These are phyloP conservation scores for Ostrea edulis DNA, from an alignment of 1,140 invertebrate species.

Conservation along the genomic window DNA sequence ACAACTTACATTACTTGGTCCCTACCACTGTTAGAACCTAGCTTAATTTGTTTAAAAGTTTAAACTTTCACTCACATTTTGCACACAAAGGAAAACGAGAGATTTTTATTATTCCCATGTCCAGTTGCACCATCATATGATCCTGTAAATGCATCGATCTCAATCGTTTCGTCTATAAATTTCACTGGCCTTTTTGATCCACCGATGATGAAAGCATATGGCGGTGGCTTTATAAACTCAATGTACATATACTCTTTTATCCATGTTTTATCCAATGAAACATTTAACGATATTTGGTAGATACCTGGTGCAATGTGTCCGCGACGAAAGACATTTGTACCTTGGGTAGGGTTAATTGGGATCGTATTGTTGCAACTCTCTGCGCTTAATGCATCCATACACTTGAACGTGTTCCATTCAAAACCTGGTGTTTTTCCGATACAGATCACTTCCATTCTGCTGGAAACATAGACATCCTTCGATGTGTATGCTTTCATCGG, in stretches of 20 bases:
- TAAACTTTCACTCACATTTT: conserved; percentile 37
- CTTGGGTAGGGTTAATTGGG: background rate
- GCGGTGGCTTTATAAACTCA: conserved; percentile 42
- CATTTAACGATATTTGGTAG: conserved; percentile 46
- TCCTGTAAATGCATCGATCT: conserved; percentile 43
- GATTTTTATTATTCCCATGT: conserved; percentile 44
- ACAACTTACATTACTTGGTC: too few species aligned
- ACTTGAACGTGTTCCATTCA: conserved; percentile 40
- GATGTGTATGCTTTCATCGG: conserved; percentile 57
- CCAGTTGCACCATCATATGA: conserved; percentile 49
- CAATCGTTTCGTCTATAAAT: background rate
- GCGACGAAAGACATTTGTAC: conserved; percentile 27
- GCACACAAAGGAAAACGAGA: conserved; percentile 39
- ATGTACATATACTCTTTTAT: conserved; percentile 46
- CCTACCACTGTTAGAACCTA: too few species aligned
- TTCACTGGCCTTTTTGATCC: conserved; percentile 40
- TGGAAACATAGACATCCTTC: conserved; percentile 43
- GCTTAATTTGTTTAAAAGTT: too few species aligned
- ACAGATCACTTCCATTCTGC: conserved; percentile 52
- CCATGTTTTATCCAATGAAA: conserved; percentile 50
- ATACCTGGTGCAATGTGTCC: conserved; percentile 39
- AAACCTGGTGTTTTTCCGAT: conserved; percentile 22
- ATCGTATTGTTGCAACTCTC: background rate
- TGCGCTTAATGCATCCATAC: background rate
- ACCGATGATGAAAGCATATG: conserved; percentile 51